phyloP scores from a whole-genome alignment of 2,113 vertebrate genomes.

The Lanius ludovicianus region DNA sequence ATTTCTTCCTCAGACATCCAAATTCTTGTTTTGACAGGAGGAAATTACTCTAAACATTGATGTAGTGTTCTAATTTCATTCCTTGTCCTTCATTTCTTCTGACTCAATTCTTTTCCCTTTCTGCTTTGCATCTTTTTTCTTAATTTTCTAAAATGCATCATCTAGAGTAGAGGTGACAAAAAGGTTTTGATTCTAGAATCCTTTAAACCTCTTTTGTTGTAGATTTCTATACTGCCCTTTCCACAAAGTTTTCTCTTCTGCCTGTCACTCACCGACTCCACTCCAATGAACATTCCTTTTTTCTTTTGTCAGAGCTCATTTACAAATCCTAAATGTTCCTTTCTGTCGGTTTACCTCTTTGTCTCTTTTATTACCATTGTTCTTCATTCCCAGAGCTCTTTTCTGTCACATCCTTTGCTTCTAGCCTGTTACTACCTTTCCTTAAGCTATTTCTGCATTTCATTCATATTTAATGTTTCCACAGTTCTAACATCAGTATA shows the following conservation, averaged over 20 bases:
- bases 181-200: not conserved
- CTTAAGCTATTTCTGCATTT: conserved; percentile 62
- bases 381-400: conserved; percentile 58
- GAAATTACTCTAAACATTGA: not conserved
- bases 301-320: conserved; percentile 46
- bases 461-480: conserved; percentile 67
- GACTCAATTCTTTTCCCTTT: not conserved
- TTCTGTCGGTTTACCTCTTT: conserved; percentile 50
- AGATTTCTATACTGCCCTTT: not conserved
- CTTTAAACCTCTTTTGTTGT: not conserved
- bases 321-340: conserved; percentile 55
- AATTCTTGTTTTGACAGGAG: not conserved
- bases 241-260: not conserved
- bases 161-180: not conserved
- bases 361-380: not conserved
- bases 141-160: not conserved
- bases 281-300: conserved; percentile 17
- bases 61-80: not conserved
- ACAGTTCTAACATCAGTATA: conserved; percentile 52
- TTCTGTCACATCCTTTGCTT: conserved; percentile 61
- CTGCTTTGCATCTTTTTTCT: not conserved
- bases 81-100: not conserved
- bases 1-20: not conserved
- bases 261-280: not conserved
- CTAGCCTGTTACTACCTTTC: conserved; percentile 53